Base-by-base conservation (phyloP, 2,888 invertebrate genomes). In the Dendrolimus houi region DNA sequence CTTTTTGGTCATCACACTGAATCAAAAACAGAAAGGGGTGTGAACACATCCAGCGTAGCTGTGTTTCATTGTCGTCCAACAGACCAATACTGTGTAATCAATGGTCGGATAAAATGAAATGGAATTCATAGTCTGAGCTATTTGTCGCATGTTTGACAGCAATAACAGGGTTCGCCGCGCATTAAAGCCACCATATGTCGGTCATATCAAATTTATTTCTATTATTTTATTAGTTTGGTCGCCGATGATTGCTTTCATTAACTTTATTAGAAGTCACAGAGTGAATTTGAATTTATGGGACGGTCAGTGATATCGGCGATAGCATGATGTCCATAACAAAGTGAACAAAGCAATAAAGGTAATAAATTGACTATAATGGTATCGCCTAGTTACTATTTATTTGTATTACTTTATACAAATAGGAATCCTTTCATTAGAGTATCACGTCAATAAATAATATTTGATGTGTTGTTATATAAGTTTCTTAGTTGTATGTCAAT, bases 131-230 rank as follows among this genome's bases (percentile, higher is more conserved):
- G 77, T 71, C 79, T 79, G 81, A 87, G 83, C 83, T 87, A 85
- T 87, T 85, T 87, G 85, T 90, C 89, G 90, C 89, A 90, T 90
- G 90, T 87, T 89, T 87, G 89, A 85, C 88, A 84, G 86, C 89
- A 89, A 89, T 90, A 88, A 89, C 89, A 84, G 89, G 89, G 88
- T 85, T 83, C 79, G 79, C 75, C 77, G 80, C 81, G 84, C 87
- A 85, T 87, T 85, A 86, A 74, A 77, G 79, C 83, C 81, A 74
- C 89, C 90, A 90, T 90, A 89, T 90, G 90, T 88, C 87, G 88
- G 85, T 88, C 87, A 88, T 89, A 90, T 90, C 89, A 87, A 90
- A 87, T 89, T 88, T 88, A 89, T 88, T 89, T 88, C 88, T 87
- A 88, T 89, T 89, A 89, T 89, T 88, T 88, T 87, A 88, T 89